Conservation (phyloP, 2,888 invertebrate genomes). For the Dicranocentrus wangi region DNA sequence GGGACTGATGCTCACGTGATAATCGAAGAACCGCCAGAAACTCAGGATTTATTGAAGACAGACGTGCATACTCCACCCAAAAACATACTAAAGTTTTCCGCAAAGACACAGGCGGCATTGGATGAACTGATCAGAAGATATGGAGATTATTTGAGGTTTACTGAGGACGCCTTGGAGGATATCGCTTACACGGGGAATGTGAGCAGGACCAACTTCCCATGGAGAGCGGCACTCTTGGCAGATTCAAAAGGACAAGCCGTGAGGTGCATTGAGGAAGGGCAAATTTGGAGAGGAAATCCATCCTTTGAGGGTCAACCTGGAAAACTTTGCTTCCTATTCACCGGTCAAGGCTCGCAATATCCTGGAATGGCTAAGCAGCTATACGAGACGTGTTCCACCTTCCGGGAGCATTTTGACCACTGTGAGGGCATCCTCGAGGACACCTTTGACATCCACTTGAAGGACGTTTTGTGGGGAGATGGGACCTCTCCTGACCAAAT, state of each 20-base stretch:
- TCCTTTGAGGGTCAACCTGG: too few species aligned
- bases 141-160: not conserved
- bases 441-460: not conserved
- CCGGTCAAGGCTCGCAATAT: slow-evolving; percentile 56
- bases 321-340: slow-evolving; percentile 53
- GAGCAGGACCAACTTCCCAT: slow-evolving; percentile 45
- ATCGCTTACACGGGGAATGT: slow-evolving; percentile 50
- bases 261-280: not conserved
- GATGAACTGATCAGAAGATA: not conserved
- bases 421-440: slow-evolving; percentile 16
- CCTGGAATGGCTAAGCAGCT: slow-evolving; percentile 49
- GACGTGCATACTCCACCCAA: too few species aligned
- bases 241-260: slow-evolving; percentile 22
- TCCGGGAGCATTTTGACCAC: slow-evolving; percentile 25
- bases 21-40: slow-evolving; percentile 41
- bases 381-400: slow-evolving; percentile 30
- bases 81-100: not conserved
- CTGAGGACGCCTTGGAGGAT: slow-evolving; percentile 26
- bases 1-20: slow-evolving; percentile 53
- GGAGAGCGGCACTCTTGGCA: slow-evolving; percentile 46
- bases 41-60: slow-evolving; percentile 57
- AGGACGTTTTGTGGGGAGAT: slow-evolving; percentile 22
- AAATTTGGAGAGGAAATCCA: not conserved
- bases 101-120: slow-evolving; percentile 10
- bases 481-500: not conserved